Conservation (phyloP, 2,888 invertebrate species). For the Sarcophaga rosellei region DNA sequence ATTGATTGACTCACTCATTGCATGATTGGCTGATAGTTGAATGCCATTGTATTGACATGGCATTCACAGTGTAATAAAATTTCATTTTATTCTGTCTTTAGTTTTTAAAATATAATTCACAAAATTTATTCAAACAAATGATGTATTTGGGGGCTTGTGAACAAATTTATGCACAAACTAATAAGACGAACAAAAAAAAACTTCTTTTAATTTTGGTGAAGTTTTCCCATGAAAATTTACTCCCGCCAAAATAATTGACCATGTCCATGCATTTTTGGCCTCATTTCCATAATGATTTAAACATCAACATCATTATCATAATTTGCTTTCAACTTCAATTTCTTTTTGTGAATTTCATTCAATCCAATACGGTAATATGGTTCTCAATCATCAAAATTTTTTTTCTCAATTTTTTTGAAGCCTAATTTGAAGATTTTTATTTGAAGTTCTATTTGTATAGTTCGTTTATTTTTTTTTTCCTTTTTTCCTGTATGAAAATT, state of each 20-base stretch:
- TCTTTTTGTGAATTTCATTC: not conserved
- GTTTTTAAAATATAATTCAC: not conserved
- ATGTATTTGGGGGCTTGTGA: too few relatives aligned
- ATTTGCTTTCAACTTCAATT: not conserved
- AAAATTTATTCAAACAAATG: too few relatives aligned
- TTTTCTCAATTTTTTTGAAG: not conserved
- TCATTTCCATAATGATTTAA: not conserved
- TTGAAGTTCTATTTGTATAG: not conserved
- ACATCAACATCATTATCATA: not conserved
- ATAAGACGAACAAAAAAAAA: not conserved
- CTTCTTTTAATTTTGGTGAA: not conserved
- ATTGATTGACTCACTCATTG: slow-evolving; percentile 23
- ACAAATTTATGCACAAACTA: too few relatives aligned
- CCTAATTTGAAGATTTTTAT: not conserved
- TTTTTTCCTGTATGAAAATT: too few relatives aligned
- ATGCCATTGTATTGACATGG: slow-evolving; percentile 29
- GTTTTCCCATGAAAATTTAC: slow-evolving; percentile 5
- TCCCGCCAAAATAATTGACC: slow-evolving; percentile 4
- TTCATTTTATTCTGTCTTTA: not conserved
- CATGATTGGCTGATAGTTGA: slow-evolving; percentile 16
- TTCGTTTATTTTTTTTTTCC: too few relatives aligned
- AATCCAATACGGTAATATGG: not conserved
- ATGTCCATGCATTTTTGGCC: not conserved
- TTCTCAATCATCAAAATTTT: not conserved
- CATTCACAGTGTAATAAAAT: slow-evolving; percentile 30